These are phyloP conservation scores for Elmis aenea DNA, from an alignment of 2,888 invertebrate genomes.

Conservation along the genomic window DNA sequence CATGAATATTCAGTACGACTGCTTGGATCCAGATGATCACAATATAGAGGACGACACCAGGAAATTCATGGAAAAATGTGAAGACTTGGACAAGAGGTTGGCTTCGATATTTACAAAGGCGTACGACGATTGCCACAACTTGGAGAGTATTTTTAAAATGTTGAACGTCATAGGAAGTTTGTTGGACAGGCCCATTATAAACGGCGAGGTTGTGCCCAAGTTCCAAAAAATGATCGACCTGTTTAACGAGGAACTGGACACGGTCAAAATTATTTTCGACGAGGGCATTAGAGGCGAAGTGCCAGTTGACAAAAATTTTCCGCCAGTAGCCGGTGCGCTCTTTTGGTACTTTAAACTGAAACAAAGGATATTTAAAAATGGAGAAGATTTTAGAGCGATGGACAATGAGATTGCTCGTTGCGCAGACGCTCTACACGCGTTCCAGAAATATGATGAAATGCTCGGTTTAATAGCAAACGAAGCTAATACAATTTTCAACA, in stretches of 20 bases:
- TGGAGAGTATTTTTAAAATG: conserved; percentile 60
- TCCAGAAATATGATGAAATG: conserved; percentile 64
- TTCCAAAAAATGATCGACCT: conserved; percentile 60
- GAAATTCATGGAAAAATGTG: conserved; percentile 56
- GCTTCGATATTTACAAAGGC: conserved; percentile 76
- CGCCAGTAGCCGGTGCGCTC: conserved; percentile 70
- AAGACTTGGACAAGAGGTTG: conserved; percentile 71
- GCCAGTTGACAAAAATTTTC: conserved; percentile 63
- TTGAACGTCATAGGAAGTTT: conserved; percentile 55
- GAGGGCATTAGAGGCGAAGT: conserved; percentile 51
- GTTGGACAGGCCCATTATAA: conserved; percentile 69
- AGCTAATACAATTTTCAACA: conserved; percentile 58
- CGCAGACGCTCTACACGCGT: conserved; percentile 53
- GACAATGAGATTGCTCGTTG: conserved; percentile 58
- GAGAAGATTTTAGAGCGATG: conserved; percentile 57
- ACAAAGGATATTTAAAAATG: conserved; percentile 54
- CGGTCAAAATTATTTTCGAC: conserved; percentile 60
- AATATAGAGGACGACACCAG: conserved; percentile 62
- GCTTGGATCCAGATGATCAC: conserved; percentile 65
- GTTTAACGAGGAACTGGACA: conserved; percentile 61
- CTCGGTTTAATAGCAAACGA: conserved; percentile 57
- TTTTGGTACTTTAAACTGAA: conserved; percentile 64
- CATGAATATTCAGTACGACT: conserved; percentile 63
- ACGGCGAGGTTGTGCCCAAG: conserved; percentile 63
- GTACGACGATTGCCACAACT: conserved; percentile 71